Evolutionary conservation across 2,113 vertebrate species (phyloP), one percentile per base, ranked within the genome.

Genomic region (Reinhardtius hippoglossoides): DNA sequence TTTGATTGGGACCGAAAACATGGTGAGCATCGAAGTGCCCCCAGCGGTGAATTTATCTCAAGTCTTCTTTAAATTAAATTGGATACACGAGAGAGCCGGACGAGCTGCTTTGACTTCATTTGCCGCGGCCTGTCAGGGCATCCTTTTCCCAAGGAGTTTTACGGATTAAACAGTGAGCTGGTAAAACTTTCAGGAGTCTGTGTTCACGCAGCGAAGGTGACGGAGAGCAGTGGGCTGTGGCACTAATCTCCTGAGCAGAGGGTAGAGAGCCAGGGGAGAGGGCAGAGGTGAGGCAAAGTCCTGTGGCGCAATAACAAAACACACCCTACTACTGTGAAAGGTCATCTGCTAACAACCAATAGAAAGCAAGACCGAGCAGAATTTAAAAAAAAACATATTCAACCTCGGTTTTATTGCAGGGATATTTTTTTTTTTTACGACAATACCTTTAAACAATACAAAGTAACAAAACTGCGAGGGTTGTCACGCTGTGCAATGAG

Each of bases 231-330:
- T 76, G 73, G 80, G 84, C 84, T 88, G 66, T 84, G 88, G 84
- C 80, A 86, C 74, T 88, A 91, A 90, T 87, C 84, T 89, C 70
- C 78, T 72, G 74, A 87, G 55, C 67, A 52, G 78, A 87, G 82
- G 81, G 77, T 61, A 67, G 75, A 74, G 76, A 87, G 76, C 65
- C 73, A 69, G 81, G 83, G 59, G 83, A 79, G 81, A 85, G 85
- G 88, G 73, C 87, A 90, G 86, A 90, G 91, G 90, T 89, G 91
- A 91, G 86, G 78, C 82, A 90, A 93, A 94, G 93, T 93, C 91
- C 89, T 85, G 81, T 93, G 89, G 87, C 73, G 85, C 88, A 92
- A 92, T 87, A 92, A 88, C 83, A 91, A 91, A 91, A 89, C 89
- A 91, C 87, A 90, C 90, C 90, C 90, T 80, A 76, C 83, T 55